phyloP scores from a whole-genome alignment of 2,113 vertebrate genomes.

The Romanogobio albipinnatus region DNA sequence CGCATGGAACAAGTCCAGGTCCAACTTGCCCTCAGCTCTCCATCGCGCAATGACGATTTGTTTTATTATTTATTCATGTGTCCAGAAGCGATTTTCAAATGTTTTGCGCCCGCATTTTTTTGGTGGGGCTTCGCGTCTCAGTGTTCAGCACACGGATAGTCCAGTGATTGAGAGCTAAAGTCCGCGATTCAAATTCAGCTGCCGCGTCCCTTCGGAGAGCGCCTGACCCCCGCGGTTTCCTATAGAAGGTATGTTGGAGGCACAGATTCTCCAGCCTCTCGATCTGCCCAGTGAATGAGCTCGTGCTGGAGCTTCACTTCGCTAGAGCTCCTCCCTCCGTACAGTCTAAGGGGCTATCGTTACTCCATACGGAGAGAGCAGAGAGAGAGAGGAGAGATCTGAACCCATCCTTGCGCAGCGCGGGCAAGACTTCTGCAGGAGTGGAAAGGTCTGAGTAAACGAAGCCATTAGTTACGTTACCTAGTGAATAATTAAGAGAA shows the following conservation, averaged over 20 bases:
- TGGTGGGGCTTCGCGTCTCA: not conserved
- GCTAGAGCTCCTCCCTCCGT: constrained; percentile 26
- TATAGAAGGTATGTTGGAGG: not conserved
- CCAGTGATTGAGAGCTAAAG: not conserved
- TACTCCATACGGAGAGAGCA: not conserved
- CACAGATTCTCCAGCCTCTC: not conserved
- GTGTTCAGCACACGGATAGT: not conserved
- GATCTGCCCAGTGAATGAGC: constrained; percentile 26
- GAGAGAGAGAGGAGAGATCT: constrained; percentile 21
- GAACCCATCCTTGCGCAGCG: constrained; percentile 17
- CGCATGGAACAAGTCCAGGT: constrained; percentile 40
- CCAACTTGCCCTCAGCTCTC: constrained; percentile 30
- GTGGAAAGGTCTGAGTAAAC: not conserved
- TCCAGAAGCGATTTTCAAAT: not conserved
- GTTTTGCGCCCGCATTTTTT: not conserved
- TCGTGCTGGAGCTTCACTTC: constrained; percentile 15
- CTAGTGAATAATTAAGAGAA: not conserved
- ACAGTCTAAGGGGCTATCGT: constrained; percentile 1
- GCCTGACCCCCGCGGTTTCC: constrained; percentile 22
- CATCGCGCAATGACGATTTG: not conserved
- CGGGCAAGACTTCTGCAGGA: not conserved
- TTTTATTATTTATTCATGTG: not conserved
- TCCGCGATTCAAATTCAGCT: constrained; percentile 23
- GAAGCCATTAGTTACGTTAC: not conserved
- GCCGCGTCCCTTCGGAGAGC: not conserved